Percentiles rank a stretch among this genome's conserved stretches.
Conservation (phyloP, 2,888 invertebrate species). For the Drosophila phalerata region DNA sequence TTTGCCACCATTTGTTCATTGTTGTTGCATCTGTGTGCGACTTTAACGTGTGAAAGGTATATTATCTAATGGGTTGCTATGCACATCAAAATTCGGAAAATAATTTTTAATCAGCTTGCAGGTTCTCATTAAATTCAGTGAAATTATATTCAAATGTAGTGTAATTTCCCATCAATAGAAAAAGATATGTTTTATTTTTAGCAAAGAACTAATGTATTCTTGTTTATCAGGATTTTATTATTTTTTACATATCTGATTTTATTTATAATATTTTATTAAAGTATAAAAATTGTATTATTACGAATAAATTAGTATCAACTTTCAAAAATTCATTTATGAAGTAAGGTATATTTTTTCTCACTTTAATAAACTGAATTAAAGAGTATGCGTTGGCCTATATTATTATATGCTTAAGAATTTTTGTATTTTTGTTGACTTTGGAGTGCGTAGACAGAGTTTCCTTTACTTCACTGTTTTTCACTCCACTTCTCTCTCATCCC, state of each 20-base stretch:
- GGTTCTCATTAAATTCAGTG: no score
- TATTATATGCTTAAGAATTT: background rate
- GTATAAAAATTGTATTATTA: background rate
- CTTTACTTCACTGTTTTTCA: slow-evolving; percentile 13
- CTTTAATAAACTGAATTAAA: background rate
- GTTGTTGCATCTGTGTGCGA: slow-evolving; percentile 29
- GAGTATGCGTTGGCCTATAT: background rate
- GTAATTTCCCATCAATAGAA: background rate
- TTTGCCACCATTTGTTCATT: slow-evolving; percentile 35
- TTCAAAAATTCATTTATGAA: no score
- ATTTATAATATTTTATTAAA: background rate
- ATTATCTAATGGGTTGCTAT: background rate
- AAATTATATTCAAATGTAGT: no score
- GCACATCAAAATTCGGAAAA: no score
- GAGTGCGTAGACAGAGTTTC: slow-evolving; percentile 48
- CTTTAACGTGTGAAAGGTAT: slow-evolving; percentile 6
- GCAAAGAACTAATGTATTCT: no score
- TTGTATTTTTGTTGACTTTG: slow-evolving; percentile 48
- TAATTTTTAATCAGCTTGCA: background rate
- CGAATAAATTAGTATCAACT: no score
- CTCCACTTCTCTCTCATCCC: background rate
- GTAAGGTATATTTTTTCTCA: background rate
- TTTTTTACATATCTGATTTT: background rate
- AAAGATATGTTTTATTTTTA: no score
- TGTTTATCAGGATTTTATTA: background rate